A percentile compares a stretch with the other conserved stretches of the same genome.
Conservation (phyloP, 2,797 vertebrate species). For the Mus caroli region DNA sequence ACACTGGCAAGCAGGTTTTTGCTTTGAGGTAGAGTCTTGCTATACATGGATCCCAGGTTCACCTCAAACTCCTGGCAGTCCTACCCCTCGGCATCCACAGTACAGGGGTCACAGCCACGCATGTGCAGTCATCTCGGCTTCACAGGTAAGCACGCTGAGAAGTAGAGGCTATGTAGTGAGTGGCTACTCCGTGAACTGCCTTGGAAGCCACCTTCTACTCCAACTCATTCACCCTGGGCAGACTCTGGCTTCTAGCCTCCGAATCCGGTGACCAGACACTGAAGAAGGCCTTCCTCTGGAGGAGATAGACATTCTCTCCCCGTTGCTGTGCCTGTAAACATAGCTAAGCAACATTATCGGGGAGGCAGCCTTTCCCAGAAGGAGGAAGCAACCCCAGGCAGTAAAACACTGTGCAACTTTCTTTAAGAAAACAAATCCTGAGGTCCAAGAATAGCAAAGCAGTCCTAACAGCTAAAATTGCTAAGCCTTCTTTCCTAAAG, state of each 20-base stretch:
- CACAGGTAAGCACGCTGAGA: not conserved
- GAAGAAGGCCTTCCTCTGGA: not conserved
- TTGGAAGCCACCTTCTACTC: not conserved
- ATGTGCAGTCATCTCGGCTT: not conserved
- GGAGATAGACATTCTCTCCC: not conserved
- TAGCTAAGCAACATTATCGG: not conserved
- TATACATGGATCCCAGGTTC: not conserved
- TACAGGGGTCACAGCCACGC: no score
- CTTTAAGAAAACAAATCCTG: not conserved
- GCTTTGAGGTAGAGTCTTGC: not conserved
- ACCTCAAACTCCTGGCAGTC: not conserved
- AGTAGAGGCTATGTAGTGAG: not conserved
- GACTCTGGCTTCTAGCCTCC: not conserved
- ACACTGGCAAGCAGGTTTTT: not conserved
- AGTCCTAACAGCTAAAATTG: not conserved
- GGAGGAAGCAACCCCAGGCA: not conserved
- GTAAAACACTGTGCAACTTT: not conserved
- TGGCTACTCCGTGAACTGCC: not conserved
- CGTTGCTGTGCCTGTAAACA: not conserved
- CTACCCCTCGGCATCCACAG: not conserved
- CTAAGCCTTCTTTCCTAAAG: slow-evolving; percentile 6
- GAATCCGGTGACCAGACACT: not conserved
- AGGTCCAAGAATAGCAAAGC: not conserved
- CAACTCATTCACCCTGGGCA: not conserved
- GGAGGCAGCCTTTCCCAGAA: not conserved